Percentiles rank a stretch among this genome's conserved stretches.
These are phyloP conservation scores for Bujurquina vittata DNA, from an alignment of 2,113 vertebrate genomes.

Conservation along the genomic window DNA sequence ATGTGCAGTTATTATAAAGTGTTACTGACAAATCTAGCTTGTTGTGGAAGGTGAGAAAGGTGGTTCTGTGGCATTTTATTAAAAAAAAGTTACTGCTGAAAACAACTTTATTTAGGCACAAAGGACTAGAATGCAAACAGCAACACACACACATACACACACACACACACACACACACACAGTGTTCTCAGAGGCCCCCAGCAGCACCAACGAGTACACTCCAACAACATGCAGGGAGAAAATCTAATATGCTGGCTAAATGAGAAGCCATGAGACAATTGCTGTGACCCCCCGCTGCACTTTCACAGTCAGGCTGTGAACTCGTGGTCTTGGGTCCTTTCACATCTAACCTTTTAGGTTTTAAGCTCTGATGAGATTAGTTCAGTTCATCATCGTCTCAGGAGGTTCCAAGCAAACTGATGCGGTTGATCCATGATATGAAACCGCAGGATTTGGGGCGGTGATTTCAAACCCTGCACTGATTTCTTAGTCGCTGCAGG, in stretches of 20 bases:
- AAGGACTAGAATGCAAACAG: slow-evolving; percentile 8
- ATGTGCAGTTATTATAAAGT: background rate
- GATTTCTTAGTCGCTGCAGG: background rate
- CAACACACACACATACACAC: background rate
- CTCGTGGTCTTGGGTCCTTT: background rate
- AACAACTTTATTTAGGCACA: background rate
- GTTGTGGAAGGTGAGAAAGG: background rate
- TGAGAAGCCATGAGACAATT: background rate
- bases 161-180: background rate
- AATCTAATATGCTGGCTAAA: background rate
- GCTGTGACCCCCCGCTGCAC: background rate
- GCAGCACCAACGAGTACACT: background rate
- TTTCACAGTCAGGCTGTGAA: background rate
- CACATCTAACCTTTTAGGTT: background rate
- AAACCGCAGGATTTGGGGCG: background rate
- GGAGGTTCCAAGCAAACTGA: background rate
- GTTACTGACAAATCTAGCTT: background rate
- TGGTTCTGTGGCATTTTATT: background rate
- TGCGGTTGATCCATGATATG: background rate
- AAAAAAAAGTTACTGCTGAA: background rate
- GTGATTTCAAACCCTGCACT: background rate
- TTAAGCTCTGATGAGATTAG: background rate
- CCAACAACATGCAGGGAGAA: background rate
- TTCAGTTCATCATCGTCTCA: background rate
- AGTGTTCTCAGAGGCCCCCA: background rate